These are phyloP conservation scores for Melopsittacus undulatus DNA, from an alignment of 2,797 vertebrate species.

Conservation along the genomic window DNA sequence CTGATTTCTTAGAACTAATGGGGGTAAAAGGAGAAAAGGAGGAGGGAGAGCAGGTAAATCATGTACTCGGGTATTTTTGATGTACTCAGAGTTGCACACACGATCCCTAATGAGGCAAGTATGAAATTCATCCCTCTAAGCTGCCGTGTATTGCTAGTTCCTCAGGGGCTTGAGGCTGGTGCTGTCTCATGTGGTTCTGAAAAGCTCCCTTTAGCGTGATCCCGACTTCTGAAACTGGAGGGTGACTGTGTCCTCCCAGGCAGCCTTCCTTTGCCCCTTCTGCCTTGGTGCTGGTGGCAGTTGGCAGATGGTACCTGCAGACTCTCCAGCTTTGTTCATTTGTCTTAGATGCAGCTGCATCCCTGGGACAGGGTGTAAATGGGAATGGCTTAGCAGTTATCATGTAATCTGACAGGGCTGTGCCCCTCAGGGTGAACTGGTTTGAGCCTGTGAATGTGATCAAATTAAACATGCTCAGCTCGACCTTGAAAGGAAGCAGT, in stretches of 20 bases:
- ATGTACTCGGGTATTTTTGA: background rate
- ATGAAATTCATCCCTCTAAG: background rate
- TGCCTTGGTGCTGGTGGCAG: background rate
- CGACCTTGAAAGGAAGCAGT: background rate
- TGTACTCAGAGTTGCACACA: background rate
- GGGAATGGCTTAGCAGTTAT: background rate
- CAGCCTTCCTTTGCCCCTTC: background rate
- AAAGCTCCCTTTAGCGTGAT: background rate
- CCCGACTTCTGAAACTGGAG: background rate
- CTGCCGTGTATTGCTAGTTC: background rate
- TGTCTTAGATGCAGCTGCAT: background rate
- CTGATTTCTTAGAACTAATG: background rate
- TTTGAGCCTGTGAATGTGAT: background rate
- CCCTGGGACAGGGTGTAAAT: background rate
- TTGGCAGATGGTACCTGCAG: background rate
- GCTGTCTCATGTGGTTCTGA: background rate
- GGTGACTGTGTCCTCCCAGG: background rate
- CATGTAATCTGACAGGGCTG: background rate
- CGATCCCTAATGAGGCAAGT: background rate
- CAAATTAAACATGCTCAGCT: background rate
- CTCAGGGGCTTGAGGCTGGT: background rate
- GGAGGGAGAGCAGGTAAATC: fast-evolving
- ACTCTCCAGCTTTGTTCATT: background rate
- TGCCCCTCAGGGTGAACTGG: background rate
- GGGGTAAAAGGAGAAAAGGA: background rate